Evolutionary conservation across 35 echinoderm and acorn worm species (phyloP), one percentile per base, ranked within the genome.

Genomic region (Apostichopus japonicus): DNA sequence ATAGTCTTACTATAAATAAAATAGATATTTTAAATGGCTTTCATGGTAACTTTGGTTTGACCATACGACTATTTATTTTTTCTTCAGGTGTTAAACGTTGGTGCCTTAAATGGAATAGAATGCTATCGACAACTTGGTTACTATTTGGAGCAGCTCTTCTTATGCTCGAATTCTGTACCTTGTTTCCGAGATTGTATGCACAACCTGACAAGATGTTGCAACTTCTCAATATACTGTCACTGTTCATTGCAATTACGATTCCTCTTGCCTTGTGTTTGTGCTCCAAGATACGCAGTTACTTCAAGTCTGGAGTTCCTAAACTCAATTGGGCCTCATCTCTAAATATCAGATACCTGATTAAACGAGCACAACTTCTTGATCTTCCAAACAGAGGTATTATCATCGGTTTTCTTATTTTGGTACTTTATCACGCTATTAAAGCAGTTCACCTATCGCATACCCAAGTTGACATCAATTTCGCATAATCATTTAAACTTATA

Each of bases 281-380:
- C 19, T 84, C 81, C 15, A 84, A 84, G 55, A 15, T 84, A 23
- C 54, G 81, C 19, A 84, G 81, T 58, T n/a, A 3, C 55, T 84
- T 84, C 81, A 21, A 57, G 7, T 55, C 54, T 10, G 53, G 21
- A 84, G 56, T 84, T 24, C 81, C 81, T 4, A 23, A 24, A 23
- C 23, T 84, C 16, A 19, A 19, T 6, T 84, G 81, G 54, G 56
- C 81, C 17, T 23, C 81, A 6, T 6, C 81, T 19, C 81, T 84
- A 17, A 84, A 84, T 57, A 54, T 58, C 19, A 16, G 81, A 23
- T 84, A 59, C 57, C 24, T 84, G 10, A 58, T 84, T 7, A 84
- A 84, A 16, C 5, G 81, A 84, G 81, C 53, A 1, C 81, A 84
- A 10, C 10, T 58, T 11, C 13, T 84, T 13, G 23, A 84, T 58